These are phyloP conservation scores for Myioborus miniatus DNA, from an alignment of 2,797 vertebrate genomes.

Conservation along the genomic window DNA sequence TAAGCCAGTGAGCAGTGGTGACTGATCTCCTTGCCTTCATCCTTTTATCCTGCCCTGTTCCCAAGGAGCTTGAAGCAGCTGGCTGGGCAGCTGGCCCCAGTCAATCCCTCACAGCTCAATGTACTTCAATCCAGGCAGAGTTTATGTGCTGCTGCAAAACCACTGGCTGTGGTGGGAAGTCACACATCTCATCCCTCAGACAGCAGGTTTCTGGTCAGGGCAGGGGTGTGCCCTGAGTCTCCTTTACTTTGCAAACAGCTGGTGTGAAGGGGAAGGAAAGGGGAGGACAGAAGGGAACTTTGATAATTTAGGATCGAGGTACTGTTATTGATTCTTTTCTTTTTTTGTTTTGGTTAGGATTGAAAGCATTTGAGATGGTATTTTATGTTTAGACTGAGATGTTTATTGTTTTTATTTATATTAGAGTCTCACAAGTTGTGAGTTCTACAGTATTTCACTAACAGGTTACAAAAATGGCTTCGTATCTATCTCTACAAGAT, in stretches of 20 bases:
- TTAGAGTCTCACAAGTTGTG: not conserved
- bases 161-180: not conserved
- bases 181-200: not conserved
- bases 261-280: not conserved
- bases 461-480: not conserved
- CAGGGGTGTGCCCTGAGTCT: rapidly evolving
- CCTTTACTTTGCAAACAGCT: not conserved
- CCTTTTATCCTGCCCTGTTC: not conserved
- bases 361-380: not conserved
- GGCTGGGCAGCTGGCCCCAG: not conserved
- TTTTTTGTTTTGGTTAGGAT: not conserved
- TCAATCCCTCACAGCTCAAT: not conserved
- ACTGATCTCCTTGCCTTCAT: not conserved
- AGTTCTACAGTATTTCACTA: not conserved
- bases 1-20: not conserved
- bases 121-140: not conserved
- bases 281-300: not conserved
- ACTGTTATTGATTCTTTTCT: not conserved
- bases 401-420: not conserved
- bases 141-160: not conserved
- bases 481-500: not conserved
- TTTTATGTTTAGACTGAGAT: not conserved
- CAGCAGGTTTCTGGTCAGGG: not conserved
- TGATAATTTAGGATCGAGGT: rapidly evolving
- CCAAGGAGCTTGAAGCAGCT: not conserved